These are phyloP conservation scores for Pyrrhosoma nymphula DNA, from an alignment of 2,888 invertebrate species.

Conservation along the genomic window DNA sequence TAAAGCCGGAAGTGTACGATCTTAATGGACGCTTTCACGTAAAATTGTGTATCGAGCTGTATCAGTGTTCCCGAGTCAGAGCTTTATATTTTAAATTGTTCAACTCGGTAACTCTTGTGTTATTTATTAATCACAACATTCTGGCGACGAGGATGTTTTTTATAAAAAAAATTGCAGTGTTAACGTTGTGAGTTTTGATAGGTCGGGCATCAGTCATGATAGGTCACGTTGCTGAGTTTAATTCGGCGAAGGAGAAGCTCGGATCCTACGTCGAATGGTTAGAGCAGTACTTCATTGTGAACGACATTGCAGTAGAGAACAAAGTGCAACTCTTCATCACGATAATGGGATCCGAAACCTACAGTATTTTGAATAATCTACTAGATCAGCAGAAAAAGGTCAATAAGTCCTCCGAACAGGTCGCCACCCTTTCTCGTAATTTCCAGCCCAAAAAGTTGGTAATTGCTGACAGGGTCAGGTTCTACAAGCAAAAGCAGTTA, in stretches of 20 bases:
- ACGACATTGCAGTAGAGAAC: not conserved
- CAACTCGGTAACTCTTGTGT: too few relatives aligned
- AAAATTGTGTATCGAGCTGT: too few relatives aligned
- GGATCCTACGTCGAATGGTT: not conserved
- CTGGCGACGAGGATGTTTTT: too few relatives aligned
- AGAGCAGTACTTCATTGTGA: not conserved
- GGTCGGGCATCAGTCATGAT: too few relatives aligned
- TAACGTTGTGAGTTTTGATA: too few relatives aligned
- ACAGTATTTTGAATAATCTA: not conserved
- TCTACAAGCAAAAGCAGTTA: not conserved
- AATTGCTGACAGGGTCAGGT: not conserved
- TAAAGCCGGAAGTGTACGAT: too few relatives aligned
- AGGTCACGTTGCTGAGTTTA: not conserved
- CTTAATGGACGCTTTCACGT: too few relatives aligned
- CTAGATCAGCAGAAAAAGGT: not conserved
- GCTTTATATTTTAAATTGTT: too few relatives aligned
- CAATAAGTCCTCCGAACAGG: not conserved
- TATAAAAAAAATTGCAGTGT: too few relatives aligned
- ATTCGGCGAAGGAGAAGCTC: not conserved
- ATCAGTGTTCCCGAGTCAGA: too few relatives aligned
- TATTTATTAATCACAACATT: too few relatives aligned
- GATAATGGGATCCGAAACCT: not conserved
- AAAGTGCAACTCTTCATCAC: not conserved
- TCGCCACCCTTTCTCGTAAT: not conserved
- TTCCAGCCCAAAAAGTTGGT: not conserved